These are phyloP conservation scores for Setipinna tenuifilis DNA, from an alignment of 2,797 vertebrate species.

Conservation along the genomic window DNA sequence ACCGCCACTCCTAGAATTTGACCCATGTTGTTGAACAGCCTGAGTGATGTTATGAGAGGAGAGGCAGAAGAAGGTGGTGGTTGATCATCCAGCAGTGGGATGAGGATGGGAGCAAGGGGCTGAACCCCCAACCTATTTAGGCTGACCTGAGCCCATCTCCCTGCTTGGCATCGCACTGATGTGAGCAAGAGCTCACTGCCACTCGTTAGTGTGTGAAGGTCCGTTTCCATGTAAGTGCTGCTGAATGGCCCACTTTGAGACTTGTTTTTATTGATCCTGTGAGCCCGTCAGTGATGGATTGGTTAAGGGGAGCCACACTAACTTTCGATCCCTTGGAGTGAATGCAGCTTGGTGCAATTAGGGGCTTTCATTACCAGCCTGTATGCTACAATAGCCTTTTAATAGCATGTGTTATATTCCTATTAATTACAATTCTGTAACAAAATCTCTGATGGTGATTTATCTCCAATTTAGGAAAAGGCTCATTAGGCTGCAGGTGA, in stretches of 20 bases:
- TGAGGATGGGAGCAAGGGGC: not conserved
- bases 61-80: not conserved
- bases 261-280: not conserved
- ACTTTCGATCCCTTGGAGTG: not conserved
- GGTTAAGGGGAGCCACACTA: constrained; percentile 9
- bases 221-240: not conserved
- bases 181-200: not conserved
- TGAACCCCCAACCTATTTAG: no score
- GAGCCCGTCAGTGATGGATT: not conserved
- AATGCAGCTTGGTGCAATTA: constrained; percentile 14
- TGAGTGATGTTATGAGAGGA: not conserved
- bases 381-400: constrained; percentile 4
- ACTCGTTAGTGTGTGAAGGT: not conserved
- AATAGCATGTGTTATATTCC: not conserved
- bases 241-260: not conserved
- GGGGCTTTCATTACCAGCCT: not conserved
- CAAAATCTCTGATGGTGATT: not conserved
- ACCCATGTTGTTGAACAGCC: no score
- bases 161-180: not conserved
- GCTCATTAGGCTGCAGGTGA: not conserved
- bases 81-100: not conserved
- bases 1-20: not conserved
- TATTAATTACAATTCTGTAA: not conserved
- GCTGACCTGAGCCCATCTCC: not conserved
- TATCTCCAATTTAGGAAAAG: not conserved